Evolutionary conservation across 2,888 invertebrate species (phyloP).

Genomic region (Rhorus exstirpatorius): DNA sequence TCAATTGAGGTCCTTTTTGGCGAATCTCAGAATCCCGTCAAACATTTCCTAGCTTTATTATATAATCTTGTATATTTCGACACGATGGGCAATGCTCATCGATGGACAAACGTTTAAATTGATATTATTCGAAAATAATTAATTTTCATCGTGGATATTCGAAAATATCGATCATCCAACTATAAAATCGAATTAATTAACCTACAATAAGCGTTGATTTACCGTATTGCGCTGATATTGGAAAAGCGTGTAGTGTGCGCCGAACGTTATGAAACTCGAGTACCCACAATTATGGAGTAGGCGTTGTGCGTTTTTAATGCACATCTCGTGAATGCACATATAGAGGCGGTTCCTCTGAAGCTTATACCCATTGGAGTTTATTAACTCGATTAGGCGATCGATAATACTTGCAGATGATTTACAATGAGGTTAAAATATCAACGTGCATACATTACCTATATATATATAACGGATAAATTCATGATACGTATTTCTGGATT

Average conservation of each 20-base stretch:
- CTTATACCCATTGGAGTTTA: constrained; percentile 62
- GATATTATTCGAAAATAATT: too few species aligned
- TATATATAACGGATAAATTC: constrained; percentile 9
- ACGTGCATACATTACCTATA: not conserved
- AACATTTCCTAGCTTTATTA: too few species aligned
- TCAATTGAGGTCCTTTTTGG: too few species aligned
- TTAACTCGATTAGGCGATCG: constrained; percentile 64
- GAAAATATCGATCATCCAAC: too few species aligned
- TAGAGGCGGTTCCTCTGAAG: constrained; percentile 41
- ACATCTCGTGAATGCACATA: constrained; percentile 30
- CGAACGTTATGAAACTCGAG: not conserved
- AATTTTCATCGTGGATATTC: too few species aligned
- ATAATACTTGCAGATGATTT: constrained; percentile 58
- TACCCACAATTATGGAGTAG: constrained; percentile 39
- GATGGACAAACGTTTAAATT: too few species aligned
- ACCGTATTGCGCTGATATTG: too few species aligned
- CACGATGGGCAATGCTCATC: too few species aligned
- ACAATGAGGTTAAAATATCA: constrained; percentile 36
- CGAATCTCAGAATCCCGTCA: too few species aligned
- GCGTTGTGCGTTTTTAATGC: constrained; percentile 52
- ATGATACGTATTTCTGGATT: constrained; percentile 62
- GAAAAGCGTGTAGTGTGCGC: not conserved
- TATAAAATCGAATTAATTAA: too few species aligned
- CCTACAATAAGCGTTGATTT: too few species aligned
- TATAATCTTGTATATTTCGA: too few species aligned